Conservation (phyloP, 2,797 vertebrate genomes). For the Gorsachius magnificus region DNA sequence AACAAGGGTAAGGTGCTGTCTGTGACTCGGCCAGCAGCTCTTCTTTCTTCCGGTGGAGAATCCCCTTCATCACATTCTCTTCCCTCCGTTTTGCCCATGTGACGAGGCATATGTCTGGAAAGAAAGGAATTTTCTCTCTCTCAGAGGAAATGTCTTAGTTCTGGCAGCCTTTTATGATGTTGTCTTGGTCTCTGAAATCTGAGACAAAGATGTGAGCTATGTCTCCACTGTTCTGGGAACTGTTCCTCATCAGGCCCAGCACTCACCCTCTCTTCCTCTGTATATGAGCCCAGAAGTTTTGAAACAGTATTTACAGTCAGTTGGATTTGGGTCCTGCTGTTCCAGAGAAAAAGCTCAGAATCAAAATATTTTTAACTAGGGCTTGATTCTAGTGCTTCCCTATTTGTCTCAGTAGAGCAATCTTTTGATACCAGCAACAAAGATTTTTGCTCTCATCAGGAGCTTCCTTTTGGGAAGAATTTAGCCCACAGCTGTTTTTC, state of each 20-base stretch:
- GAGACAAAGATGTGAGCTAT: background rate
- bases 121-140: background rate
- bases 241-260: background rate
- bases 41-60: background rate
- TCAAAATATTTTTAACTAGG: background rate
- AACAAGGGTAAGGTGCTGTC: background rate
- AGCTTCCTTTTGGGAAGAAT: constrained; percentile 8
- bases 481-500: constrained; percentile 41
- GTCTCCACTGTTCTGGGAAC: background rate
- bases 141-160: background rate
- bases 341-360: background rate
- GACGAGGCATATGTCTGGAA: background rate
- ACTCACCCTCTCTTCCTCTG: background rate
- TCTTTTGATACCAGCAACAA: background rate
- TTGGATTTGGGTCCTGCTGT: background rate
- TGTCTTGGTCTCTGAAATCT: background rate
- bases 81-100: background rate
- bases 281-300: background rate
- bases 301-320: background rate
- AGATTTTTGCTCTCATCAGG: background rate
- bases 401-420: background rate
- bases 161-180: background rate
- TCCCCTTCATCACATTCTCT: background rate
- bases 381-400: background rate
- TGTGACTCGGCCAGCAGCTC: background rate